A percentile compares a stretch with the other conserved stretches of the same genome.
Evolutionary conservation across 1,140 invertebrate genomes (phyloP).

Genomic region (Bombus superbus): DNA sequence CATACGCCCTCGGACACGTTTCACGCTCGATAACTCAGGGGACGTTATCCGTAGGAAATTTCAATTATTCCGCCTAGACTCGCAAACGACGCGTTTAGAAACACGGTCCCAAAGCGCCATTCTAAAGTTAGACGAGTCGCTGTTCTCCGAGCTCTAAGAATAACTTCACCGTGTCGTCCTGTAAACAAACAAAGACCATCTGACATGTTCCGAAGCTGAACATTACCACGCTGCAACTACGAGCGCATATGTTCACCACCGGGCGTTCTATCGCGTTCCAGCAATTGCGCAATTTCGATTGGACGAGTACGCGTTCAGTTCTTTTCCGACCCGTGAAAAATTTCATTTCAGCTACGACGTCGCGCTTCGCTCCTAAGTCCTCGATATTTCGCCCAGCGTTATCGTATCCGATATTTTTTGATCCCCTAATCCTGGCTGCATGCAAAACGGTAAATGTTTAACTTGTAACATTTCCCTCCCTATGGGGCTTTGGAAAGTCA

Average conservation of each 20-base stretch:
- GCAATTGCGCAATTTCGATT: slow-evolving; percentile 14
- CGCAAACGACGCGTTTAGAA: slow-evolving; percentile 51
- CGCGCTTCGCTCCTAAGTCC: not conserved
- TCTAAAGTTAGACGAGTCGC: slow-evolving; percentile 61
- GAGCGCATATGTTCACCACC: not conserved
- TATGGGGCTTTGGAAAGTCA: slow-evolving; percentile 20
- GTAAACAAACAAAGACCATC: slow-evolving; percentile 64
- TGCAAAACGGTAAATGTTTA: slow-evolving; percentile 58
- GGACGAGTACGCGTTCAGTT: not conserved
- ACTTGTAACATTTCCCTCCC: slow-evolving; percentile 45
- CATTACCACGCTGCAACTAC: not conserved
- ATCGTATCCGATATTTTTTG: slow-evolving; percentile 1
- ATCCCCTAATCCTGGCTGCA: not conserved
- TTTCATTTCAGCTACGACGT: not conserved
- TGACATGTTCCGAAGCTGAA: slow-evolving; percentile 49
- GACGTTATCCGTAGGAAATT: slow-evolving; percentile 1
- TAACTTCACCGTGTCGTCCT: slow-evolving; percentile 61
- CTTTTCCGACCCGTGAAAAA: not conserved
- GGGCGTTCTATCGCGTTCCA: not conserved
- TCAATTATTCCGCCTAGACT: slow-evolving; percentile 39
- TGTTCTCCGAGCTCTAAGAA: slow-evolving; percentile 61
- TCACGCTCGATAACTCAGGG: not conserved
- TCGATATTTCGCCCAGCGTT: not conserved
- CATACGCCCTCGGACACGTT: not conserved
- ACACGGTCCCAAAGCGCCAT: slow-evolving; percentile 55